Evolutionary conservation across 2,113 vertebrate genomes (phyloP), one percentile per base, ranked within the genome.

Genomic region (Daphoenositta chrysoptera): DNA sequence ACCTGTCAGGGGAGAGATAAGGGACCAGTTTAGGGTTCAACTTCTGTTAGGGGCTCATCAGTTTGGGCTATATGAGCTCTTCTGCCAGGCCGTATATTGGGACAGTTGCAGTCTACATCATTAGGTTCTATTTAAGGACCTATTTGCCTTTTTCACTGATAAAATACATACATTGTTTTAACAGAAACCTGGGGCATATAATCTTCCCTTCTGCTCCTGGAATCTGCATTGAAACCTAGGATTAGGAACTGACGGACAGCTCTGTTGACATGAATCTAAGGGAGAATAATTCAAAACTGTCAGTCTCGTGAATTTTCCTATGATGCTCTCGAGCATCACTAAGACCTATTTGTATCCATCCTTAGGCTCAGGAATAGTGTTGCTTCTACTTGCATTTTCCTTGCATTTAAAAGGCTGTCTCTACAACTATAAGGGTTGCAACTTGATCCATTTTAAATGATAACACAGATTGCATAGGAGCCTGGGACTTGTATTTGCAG

Each of bases 21-120:
- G 15, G 22, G 42, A 61, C 13, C 3, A 30, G 19, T 40, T 51
- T 53, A 33, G 56, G n/a, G 22, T 44, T 66, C 33, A 31, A 4
- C 16, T 70, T 73, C 15, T 37, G 0, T 14, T 19, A 31, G 10
- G 11, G 22, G 4, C 28, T 50, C 0, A 0, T 47, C n/a, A 75
- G 13, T 51, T 42, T n/a, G 26, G 28, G 20, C 45, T 65, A 0
- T 33, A 22, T 53, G 75, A 69, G 24, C 39, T 90, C 21, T 85
- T 91, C n/a, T 93, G 44, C 18, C 22, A 57, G 48, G 39, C 16
- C 14, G 3, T 27, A 11, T n/a, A 5, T 57, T 65, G 70, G 70
- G 10, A 33, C 1, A 0, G 33, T 57, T 54, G 19, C 23, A 30
- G 39, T 16, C 66, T 51, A 6, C 4, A 5, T 66, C 4, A 26